Evolutionary conservation across 2,113 vertebrate species (phyloP), one percentile per base, ranked within the genome.

Genomic region (Pedetes capensis): DNA sequence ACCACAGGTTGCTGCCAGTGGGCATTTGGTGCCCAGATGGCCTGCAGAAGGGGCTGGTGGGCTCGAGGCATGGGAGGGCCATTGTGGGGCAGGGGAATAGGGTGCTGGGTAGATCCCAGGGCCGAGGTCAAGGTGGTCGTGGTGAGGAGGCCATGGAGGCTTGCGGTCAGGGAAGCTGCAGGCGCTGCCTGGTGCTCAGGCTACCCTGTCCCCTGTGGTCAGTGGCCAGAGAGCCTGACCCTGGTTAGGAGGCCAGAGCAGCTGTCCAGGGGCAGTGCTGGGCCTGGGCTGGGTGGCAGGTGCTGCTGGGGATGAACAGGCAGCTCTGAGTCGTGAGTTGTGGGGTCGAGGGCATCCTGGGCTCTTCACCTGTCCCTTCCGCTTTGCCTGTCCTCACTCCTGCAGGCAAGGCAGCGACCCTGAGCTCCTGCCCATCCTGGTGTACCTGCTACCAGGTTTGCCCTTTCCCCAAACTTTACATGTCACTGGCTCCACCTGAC

Each of bases 51-150:
- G 27, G 42, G 69, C 9, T 18, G 68, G 47, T 32, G 76, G 76
- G 47, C 37, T 69, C 17, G 4, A 9, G 79, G 57, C 57, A 9
- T 17, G 11, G 32, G 32, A 29, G 29, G 16, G 23, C 17, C 11
- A 7, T 4, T 3, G 0, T 27, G 11, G 32, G n/a, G n/a, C n/a
- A n/a, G n/a, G n/a, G n/a, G n/a, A n/a, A n/a, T n/a, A n/a, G n/a
- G n/a, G n/a, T n/a, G n/a, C n/a, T n/a, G n/a, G n/a, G n/a, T n/a
- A n/a, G n/a, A n/a, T n/a, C n/a, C n/a, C n/a, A n/a, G n/a, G n/a
- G n/a, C n/a, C n/a, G n/a, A n/a, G n/a, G 37, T 22, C 14, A 12
- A 8, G 17, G 44, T 3, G 0, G 53, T 27, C 25, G 14, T 0
- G 0, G 13, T 12, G n/a, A 44, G 32, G 53, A 51, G 44, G 59